phyloP scores from a whole-genome alignment of 2,113 vertebrate species.

The Martes martes region DNA sequence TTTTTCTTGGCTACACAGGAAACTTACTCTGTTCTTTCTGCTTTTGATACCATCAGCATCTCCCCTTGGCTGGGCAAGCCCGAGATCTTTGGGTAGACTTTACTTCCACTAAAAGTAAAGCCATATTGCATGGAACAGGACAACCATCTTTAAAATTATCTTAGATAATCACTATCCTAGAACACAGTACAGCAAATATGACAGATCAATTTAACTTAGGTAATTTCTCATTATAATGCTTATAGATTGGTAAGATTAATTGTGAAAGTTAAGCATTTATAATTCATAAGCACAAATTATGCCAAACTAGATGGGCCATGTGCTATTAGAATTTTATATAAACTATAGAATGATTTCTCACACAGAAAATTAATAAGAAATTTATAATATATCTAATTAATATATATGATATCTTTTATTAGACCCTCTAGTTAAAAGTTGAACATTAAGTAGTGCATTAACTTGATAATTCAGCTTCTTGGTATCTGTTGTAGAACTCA shows the following conservation, averaged over 20 bases:
- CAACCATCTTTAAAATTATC: neutral
- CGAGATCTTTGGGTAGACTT: neutral
- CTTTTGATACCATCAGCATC: neutral
- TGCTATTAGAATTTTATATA: slow-evolving; percentile 63
- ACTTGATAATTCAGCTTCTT: slow-evolving; percentile 47
- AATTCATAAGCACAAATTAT: slow-evolving; percentile 78
- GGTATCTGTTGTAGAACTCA: slow-evolving; percentile 50
- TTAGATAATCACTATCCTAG: slow-evolving; percentile 35
- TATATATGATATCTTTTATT: slow-evolving; percentile 49
- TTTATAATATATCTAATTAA: slow-evolving; percentile 49
- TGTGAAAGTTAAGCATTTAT: slow-evolving; percentile 73
- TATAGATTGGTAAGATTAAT: slow-evolving; percentile 64
- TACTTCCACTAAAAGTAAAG: slow-evolving; percentile 36
- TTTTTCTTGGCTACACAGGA: neutral
- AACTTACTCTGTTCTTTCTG: neutral
- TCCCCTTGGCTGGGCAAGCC: neutral
- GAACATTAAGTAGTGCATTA: slow-evolving; percentile 53
- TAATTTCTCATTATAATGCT: slow-evolving; percentile 67
- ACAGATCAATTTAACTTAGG: slow-evolving; percentile 62
- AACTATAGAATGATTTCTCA: slow-evolving; percentile 65
- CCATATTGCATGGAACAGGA: neutral
- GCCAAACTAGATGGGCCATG: slow-evolving; percentile 60
- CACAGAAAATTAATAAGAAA: slow-evolving; percentile 59
- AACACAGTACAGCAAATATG: slow-evolving; percentile 62
- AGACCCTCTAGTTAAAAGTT: slow-evolving; percentile 63